Evolutionary conservation across 2,113 vertebrate genomes (phyloP).

Genomic region (Menura novaehollandiae): DNA sequence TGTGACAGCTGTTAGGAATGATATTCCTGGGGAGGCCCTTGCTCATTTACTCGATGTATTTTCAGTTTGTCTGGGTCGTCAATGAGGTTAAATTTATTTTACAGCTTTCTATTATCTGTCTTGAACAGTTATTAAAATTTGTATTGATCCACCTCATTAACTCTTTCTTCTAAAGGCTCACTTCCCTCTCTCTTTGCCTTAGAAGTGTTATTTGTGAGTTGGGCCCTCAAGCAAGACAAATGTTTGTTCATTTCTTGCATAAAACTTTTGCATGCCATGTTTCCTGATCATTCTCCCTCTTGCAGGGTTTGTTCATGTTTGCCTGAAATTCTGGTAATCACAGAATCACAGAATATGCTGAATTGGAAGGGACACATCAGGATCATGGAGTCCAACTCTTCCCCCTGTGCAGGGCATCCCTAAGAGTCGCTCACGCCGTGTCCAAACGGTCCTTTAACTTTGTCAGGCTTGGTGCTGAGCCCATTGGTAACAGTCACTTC

Average conservation of each 20-base stretch:
- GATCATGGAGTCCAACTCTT: neutral
- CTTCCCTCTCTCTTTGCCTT: neutral
- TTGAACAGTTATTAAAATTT: neutral
- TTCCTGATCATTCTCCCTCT: neutral
- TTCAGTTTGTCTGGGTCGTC: neutral
- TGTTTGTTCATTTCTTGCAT: accelerated
- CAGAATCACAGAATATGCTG: neutral
- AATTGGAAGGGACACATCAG: neutral
- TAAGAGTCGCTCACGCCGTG: neutral
- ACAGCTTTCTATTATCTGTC: neutral
- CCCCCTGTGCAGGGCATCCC: no score
- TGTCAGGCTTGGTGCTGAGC: neutral
- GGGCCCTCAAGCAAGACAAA: neutral
- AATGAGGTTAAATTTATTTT: neutral
- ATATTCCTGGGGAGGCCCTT: neutral
- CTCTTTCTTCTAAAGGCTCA: neutral
- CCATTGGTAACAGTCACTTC: neutral
- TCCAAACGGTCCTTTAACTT: neutral
- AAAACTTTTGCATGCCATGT: neutral
- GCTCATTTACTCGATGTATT: neutral
- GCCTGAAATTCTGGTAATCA: neutral
- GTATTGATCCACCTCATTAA: neutral
- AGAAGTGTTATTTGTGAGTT: neutral
- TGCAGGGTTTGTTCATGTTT: neutral
- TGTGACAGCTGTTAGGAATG: neutral